These are phyloP conservation scores for Microcebus jonahi DNA, from an alignment of 2,113 vertebrate species.

Conservation along the genomic window DNA sequence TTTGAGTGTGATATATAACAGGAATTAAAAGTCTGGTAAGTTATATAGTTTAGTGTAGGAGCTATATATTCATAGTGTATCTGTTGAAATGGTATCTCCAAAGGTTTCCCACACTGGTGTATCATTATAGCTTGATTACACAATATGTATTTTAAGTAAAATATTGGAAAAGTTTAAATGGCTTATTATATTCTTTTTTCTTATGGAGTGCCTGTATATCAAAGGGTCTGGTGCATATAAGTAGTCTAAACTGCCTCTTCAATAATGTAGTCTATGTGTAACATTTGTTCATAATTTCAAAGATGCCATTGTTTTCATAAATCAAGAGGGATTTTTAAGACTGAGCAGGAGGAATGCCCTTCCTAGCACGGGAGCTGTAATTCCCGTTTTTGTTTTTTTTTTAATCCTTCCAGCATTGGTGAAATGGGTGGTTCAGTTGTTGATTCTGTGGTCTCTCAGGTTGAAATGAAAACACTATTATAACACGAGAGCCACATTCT, in stretches of 20 bases:
- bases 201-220: not conserved
- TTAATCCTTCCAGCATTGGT: not conserved
- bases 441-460: not conserved
- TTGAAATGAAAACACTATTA: not conserved
- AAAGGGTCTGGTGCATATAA: not conserved
- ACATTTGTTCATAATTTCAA: not conserved
- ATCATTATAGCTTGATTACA: not conserved
- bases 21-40: not conserved
- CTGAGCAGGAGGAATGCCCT: not conserved
- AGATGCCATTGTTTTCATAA: not conserved
- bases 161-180: not conserved
- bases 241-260: not conserved
- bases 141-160: slow-evolving; percentile 41
- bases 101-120: not conserved
- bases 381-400: not conserved
- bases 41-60: not conserved
- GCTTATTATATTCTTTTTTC: not conserved
- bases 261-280: not conserved
- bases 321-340: not conserved
- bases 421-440: not conserved
- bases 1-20: not conserved
- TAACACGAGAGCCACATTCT: not conserved
- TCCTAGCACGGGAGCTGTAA: not conserved
- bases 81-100: not conserved
- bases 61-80: not conserved